These are phyloP conservation scores for Furcula furcula DNA, from an alignment of 2,888 invertebrate genomes.

Conservation along the genomic window DNA sequence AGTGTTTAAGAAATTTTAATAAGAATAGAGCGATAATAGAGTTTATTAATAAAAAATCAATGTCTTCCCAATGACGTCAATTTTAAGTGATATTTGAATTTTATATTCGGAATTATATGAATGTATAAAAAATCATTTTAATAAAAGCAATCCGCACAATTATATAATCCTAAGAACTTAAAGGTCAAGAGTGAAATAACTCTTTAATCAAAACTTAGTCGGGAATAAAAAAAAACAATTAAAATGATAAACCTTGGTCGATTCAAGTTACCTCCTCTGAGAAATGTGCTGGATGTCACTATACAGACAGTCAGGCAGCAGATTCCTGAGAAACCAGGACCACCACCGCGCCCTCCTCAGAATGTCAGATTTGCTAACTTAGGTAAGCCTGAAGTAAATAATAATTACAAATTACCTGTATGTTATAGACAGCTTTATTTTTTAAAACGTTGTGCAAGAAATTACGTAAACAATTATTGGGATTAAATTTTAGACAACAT, in stretches of 20 bases:
- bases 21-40: slow-evolving; percentile 14
- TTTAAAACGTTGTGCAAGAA: neutral
- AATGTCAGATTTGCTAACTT: slow-evolving; percentile 79
- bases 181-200: slow-evolving; percentile 5
- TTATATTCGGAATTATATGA: too few species aligned
- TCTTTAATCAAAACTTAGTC: neutral
- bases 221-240: neutral
- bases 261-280: slow-evolving; percentile 86
- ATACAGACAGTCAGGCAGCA: slow-evolving; percentile 91
- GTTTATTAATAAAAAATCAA: slow-evolving; percentile 27
- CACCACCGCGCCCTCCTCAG: slow-evolving; percentile 73
- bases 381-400: slow-evolving; percentile 61
- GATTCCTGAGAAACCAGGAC: slow-evolving; percentile 85
- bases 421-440: too few species aligned
- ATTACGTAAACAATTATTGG: neutral
- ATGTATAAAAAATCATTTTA: slow-evolving; percentile 10
- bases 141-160: slow-evolving; percentile 5
- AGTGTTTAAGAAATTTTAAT: slow-evolving; percentile 33
- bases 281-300: slow-evolving; percentile 90
- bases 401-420: too few species aligned
- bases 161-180: slow-evolving; percentile 2
- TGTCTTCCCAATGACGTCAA: slow-evolving; percentile 41
- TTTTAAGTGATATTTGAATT: slow-evolving; percentile 16
- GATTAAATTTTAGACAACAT: slow-evolving; percentile 32
- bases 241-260: slow-evolving; percentile 71